Conservation (phyloP, 2,888 invertebrate species). For the Phengaris alcon region DNA sequence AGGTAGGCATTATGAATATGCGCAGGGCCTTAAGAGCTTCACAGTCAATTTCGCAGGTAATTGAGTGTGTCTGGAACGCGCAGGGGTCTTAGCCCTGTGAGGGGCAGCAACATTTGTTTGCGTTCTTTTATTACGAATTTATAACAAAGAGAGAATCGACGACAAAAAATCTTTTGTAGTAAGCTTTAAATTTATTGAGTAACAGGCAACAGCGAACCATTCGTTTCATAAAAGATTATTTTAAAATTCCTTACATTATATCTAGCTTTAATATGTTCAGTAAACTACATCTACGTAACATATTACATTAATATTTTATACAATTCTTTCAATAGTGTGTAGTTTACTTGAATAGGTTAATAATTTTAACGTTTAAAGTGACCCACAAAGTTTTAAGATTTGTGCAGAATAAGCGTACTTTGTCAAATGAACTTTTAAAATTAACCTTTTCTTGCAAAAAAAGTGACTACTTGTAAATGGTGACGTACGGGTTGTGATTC, state of each 20-base stretch:
- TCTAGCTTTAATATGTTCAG: too few relatives aligned
- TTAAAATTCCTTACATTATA: neutral
- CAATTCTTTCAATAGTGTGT: too few relatives aligned
- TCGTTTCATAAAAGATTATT: neutral
- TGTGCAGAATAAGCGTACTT: neutral
- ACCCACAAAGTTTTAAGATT: neutral
- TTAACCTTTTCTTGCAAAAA: neutral
- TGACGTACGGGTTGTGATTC: neutral
- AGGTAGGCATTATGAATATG: conserved; percentile 16
- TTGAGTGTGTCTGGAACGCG: conserved; percentile 54
- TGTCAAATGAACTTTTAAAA: neutral
- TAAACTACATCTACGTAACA: too few relatives aligned
- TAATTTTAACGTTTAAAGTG: neutral
- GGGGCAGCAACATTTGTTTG: conserved; percentile 47
- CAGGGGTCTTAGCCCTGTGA: conserved; percentile 43
- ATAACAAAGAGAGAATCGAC: conserved; percentile 29
- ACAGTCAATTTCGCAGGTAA: conserved; percentile 69
- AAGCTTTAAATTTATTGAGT: conserved; percentile 3
- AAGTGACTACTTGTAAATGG: neutral
- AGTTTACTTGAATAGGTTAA: neutral
- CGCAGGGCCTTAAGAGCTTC: conserved; percentile 45
- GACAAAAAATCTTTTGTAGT: conserved; percentile 26
- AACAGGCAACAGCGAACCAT: neutral
- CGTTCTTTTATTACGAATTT: conserved; percentile 49
- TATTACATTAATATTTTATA: too few relatives aligned